These are phyloP conservation scores for Lasioglossum malachurum DNA, from an alignment of 2,888 invertebrate genomes.

Conservation along the genomic window DNA sequence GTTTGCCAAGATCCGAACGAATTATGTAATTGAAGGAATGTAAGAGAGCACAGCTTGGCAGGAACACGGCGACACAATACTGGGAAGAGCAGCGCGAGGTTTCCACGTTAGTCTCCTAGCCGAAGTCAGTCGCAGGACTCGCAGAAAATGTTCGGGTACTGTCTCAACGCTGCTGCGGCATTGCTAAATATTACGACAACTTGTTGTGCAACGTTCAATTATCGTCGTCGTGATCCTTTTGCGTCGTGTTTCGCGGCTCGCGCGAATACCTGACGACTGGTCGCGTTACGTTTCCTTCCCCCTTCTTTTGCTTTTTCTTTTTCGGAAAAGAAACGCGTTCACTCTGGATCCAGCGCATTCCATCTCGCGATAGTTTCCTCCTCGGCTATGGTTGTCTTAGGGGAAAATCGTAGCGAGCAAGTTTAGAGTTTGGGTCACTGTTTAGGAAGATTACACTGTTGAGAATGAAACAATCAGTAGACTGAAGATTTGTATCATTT, in stretches of 20 bases:
- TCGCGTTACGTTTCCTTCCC: slow-evolving; percentile 18
- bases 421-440: neutral
- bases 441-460: neutral
- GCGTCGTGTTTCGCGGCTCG: slow-evolving; percentile 50
- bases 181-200: slow-evolving; percentile 73
- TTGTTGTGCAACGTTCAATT: slow-evolving; percentile 68
- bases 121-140: slow-evolving; percentile 35
- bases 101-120: slow-evolving; percentile 49
- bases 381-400: neutral
- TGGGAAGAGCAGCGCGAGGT: slow-evolving; percentile 55
- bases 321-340: neutral
- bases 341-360: neutral
- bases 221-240: slow-evolving; percentile 65
- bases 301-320: slow-evolving; percentile 1
- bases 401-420: neutral
- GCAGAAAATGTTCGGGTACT: slow-evolving; percentile 59
- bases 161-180: slow-evolving; percentile 38
- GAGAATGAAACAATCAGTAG: neutral
- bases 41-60: slow-evolving; percentile 20
- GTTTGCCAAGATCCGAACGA: neutral
- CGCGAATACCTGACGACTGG: slow-evolving; percentile 38
- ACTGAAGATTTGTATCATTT: neutral
- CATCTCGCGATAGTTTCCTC: slow-evolving; percentile 2
- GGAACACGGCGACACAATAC: slow-evolving; percentile 47
- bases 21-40: slow-evolving; percentile 50